Conservation (phyloP, 2,797 vertebrate species). For the Dendrocincla fuliginosa region DNA sequence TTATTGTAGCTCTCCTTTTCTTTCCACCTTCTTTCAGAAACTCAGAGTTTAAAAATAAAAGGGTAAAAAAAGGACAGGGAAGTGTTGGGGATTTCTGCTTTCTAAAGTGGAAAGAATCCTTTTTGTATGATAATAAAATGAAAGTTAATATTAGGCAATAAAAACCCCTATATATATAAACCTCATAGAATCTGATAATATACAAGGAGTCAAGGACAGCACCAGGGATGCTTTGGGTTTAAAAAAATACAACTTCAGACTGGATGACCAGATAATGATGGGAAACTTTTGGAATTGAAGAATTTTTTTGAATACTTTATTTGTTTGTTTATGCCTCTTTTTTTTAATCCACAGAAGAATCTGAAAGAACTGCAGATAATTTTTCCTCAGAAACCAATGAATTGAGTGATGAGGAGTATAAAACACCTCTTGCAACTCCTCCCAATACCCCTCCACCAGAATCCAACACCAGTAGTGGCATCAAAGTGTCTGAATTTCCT, state of each 20-base stretch:
- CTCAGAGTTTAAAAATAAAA: neutral
- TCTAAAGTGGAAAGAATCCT: neutral
- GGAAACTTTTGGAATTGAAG: neutral
- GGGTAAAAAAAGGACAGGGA: neutral
- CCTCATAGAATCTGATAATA: neutral
- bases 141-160: neutral
- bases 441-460: slow-evolving; percentile 88
- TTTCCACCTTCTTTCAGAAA: neutral
- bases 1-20: neutral
- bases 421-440: slow-evolving; percentile 93
- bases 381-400: slow-evolving; percentile 83
- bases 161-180: neutral
- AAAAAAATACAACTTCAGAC: neutral
- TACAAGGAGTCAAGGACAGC: neutral
- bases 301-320: neutral
- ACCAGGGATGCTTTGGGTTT: neutral
- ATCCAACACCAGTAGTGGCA: slow-evolving; percentile 50
- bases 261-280: neutral
- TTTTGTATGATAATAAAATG: neutral
- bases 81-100: neutral
- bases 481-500: slow-evolving; percentile 71
- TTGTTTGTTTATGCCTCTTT: neutral
- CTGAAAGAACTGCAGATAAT: slow-evolving; percentile 71
- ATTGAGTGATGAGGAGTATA: slow-evolving; percentile 94
- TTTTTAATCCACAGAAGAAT: slow-evolving; percentile 72